Percentiles rank a stretch among this genome's conserved stretches.
Conservation (phyloP, 1,140 invertebrate genomes). For the Drosophila persimilis region DNA sequence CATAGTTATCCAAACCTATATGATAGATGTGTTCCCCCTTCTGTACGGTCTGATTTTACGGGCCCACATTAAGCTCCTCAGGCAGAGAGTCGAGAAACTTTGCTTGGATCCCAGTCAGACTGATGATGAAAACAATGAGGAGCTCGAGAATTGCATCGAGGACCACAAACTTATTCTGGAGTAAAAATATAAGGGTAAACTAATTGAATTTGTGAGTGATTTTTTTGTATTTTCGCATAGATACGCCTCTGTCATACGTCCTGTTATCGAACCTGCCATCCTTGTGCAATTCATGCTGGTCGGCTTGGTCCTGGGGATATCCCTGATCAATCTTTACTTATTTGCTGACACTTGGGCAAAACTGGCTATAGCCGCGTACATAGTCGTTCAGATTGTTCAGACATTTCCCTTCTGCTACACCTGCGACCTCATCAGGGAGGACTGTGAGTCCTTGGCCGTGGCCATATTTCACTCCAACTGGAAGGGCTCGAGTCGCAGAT, state of each 20-base stretch:
- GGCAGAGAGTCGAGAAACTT: constrained; percentile 20
- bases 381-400: constrained; percentile 25
- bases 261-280: constrained; percentile 17
- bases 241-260: constrained; percentile 28
- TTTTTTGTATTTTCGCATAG: background rate
- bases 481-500: constrained; percentile 25
- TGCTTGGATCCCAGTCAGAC: constrained; percentile 25
- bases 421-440: constrained; percentile 44
- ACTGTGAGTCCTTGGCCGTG: constrained; percentile 34
- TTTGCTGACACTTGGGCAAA: constrained; percentile 34
- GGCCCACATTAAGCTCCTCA: constrained; percentile 32
- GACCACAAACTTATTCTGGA: constrained; percentile 46
- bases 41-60: constrained; percentile 28
- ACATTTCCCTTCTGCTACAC: constrained; percentile 59
- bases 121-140: constrained; percentile 20
- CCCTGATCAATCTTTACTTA: constrained; percentile 52
- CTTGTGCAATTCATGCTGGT: constrained; percentile 52
- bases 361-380: constrained; percentile 22
- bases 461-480: constrained; percentile 54
- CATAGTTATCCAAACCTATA: constrained; percentile 1
- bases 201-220: background rate
- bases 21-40: constrained; percentile 40
- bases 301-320: constrained; percentile 35
- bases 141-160: constrained; percentile 43
- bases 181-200: constrained; percentile 14